Evolutionary conservation across 2,113 vertebrate species (phyloP), one percentile per base, ranked within the genome.

Genomic region (Uria lomvia): DNA sequence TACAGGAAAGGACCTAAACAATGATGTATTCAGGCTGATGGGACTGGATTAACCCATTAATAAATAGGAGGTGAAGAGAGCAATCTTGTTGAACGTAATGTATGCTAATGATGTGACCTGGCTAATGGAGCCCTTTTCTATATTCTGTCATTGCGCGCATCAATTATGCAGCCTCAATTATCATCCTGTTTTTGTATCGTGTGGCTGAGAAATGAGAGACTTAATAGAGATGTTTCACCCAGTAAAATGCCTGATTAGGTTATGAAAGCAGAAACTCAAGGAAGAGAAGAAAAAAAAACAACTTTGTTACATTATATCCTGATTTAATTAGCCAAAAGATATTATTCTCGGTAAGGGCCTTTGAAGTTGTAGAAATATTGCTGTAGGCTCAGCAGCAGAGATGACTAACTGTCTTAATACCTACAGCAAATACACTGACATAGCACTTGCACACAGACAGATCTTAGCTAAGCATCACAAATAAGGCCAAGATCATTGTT

Each of bases 61-160:
- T 98, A 97, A 98, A 97, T 86, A 95, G 94, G 94, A 96, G 97
- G 96, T 98, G 97, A 98, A 96, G 96, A 98, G 92, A 97, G 96
- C 94, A 96, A 96, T 97, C 95, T 97, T 98, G 95, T 97, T 98
- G 97, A 97, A 96, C 88, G 92, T 97, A 97, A 97, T 98, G 96
- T 97, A 97, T 98, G 96, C 97, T 98, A 98, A 97, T 91, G 93
- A 97, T 73, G 88, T 97, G 98, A 98, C 97, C 97, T 97, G 88
- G 96, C 94, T 98, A 97, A 98, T 97, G 96, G 96, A 96, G 96
- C 97, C 93, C 96, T 97, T 97, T 97, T 97, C 96, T 98, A 90
- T 84, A 94, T 96, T 97, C 96, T 97, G 96, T 98, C 97, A 95
- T 86, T 97, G 94, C 70, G 13, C 88, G 83, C 97, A 96, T 96